Percentiles rank a stretch among this genome's conserved stretches.
These are phyloP conservation scores for Hyposmocoma kahamanoa DNA, from an alignment of 1,140 invertebrate genomes.

Conservation along the genomic window DNA sequence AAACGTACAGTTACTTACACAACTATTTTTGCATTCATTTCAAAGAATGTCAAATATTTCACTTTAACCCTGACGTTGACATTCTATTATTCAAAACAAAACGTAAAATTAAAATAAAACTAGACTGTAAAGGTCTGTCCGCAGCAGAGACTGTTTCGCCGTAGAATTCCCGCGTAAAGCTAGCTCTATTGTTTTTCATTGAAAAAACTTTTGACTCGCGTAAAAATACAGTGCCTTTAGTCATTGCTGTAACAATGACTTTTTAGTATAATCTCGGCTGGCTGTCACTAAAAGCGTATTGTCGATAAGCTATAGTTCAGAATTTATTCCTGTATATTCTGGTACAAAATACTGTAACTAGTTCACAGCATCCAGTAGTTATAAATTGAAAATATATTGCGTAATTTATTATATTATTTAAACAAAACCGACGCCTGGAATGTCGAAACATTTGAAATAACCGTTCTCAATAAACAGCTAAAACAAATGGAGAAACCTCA, in stretches of 20 bases:
- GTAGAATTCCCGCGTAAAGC: background rate
- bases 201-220: background rate
- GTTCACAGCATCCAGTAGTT: too few relatives aligned
- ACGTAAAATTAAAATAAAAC: constrained; percentile 4
- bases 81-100: constrained; percentile 4
- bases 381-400: too few relatives aligned
- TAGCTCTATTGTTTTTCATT: constrained; percentile 1
- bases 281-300: too few relatives aligned
- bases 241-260: too few relatives aligned
- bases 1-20: background rate
- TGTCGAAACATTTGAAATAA: constrained; percentile 36
- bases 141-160: background rate
- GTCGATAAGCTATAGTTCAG: too few relatives aligned
- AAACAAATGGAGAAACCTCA: constrained; percentile 60
- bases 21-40: background rate
- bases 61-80: background rate
- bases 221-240: too few relatives aligned
- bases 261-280: too few relatives aligned
- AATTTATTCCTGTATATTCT: too few relatives aligned
- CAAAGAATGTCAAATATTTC: background rate
- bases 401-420: too few relatives aligned
- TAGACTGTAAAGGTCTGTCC: background rate
- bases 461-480: constrained; percentile 49
- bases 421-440: too few relatives aligned
- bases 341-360: too few relatives aligned